Base-by-base conservation (phyloP, 2,888 invertebrate genomes). In the Clistopyga incitator region DNA sequence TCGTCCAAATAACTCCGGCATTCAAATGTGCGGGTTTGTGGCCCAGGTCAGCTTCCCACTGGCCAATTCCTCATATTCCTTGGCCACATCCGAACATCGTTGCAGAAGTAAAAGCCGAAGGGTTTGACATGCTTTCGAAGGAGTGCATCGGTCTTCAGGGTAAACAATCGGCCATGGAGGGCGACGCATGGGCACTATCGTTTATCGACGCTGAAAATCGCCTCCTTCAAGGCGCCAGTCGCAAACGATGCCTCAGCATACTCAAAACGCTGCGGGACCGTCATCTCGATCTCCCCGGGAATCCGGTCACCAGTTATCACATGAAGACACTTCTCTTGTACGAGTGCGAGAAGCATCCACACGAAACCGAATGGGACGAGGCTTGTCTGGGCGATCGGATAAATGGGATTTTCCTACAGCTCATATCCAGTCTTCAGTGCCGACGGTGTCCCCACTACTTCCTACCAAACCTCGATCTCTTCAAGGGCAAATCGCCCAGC, bases 381-480 rank as follows among this genome's bases (percentile, higher is more conserved):
- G 95, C 96, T 0, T 97, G 97, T 86, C 95, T 98, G 84, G 98
- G 97, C 0, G 98, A 99, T 94, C 95, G 98, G 71, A 96, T 98
- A 90, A 98, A 98, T 93, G 98, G 98, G 1, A 98, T 99, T 86
- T 97, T 99, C 87, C 95, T 99, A 86, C 99, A 99, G 94, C 94
- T 99, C 90, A 99, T 99, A 90, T 98, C 98, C n/a, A 98, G 98
- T 92, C 95, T 99, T 86, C 98, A 99, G 94, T 99, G 98, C 93
- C 96, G 98, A 67, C 95, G 98, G 76, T 99, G 98, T 93, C 98
- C 98, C 34, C 98, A 99, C 94, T 99, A 99, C 92, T 99, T 99
- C 94, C 95, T 99, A 81, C 98, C 98, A 15, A 97, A 97, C 90
- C 95, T 99, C 90, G 98, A 99, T 93, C 94, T 99, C 85, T 98